phyloP scores from a whole-genome alignment of 2,888 invertebrate species.

The Synanthedon vespiformis region DNA sequence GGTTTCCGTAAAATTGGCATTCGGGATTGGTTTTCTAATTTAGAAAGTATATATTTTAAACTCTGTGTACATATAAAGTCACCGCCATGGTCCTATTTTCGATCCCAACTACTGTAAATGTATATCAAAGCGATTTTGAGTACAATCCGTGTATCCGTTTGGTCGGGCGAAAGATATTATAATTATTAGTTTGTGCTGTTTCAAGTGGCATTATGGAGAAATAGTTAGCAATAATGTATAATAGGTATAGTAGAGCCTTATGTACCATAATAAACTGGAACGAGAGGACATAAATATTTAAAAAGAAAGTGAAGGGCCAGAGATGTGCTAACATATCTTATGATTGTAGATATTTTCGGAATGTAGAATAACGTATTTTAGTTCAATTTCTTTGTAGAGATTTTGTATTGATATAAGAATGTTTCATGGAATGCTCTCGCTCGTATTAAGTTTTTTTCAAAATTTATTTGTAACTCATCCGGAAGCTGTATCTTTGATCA shows the following conservation, averaged over 20 bases:
- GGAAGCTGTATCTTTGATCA: too few relatives aligned
- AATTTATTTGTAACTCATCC: too few relatives aligned
- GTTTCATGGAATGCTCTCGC: conserved; percentile 53
- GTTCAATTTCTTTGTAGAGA: conserved; percentile 63
- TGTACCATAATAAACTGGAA: conserved; percentile 8
- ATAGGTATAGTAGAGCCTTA: conserved; percentile 46
- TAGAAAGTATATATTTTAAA: too few relatives aligned
- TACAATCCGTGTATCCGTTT: too few relatives aligned
- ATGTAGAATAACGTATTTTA: conserved; percentile 50
- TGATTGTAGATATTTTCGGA: conserved; percentile 41
- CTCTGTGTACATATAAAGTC: too few relatives aligned
- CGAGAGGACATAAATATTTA: conserved; percentile 12
- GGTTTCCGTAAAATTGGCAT: too few relatives aligned
- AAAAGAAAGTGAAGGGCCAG: conserved; percentile 15
- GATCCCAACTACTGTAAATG: too few relatives aligned
- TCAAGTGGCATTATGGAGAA: conserved; percentile 35
- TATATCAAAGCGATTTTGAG: too few relatives aligned
- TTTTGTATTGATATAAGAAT: conserved; percentile 51
- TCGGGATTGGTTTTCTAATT: too few relatives aligned
- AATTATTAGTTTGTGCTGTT: conserved; percentile 5
- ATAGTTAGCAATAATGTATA: conserved; percentile 52
- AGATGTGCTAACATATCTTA: conserved; percentile 61
- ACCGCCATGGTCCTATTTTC: too few relatives aligned
- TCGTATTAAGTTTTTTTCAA: conserved; percentile 7
- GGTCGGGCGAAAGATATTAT: too few relatives aligned